A percentile compares a stretch with the other conserved stretches of the same genome.
phyloP scores from a whole-genome alignment of 23 tunicate genomes.

The Halocynthia roretzi region DNA sequence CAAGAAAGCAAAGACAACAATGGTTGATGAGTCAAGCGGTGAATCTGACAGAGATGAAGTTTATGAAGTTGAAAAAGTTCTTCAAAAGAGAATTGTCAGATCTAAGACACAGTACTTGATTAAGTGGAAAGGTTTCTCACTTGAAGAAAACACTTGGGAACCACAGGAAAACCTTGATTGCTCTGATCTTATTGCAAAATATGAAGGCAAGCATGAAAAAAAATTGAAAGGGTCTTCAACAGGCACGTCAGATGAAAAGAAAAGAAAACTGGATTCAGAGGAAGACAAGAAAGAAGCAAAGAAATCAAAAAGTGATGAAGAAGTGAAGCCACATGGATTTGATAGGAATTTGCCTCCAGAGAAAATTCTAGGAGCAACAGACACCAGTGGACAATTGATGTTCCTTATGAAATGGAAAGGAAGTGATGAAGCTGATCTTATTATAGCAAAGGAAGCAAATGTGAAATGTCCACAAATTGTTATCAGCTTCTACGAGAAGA shows the following conservation, averaged over 20 bases:
- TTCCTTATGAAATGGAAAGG: conserved; percentile 90
- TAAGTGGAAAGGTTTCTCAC: conserved; percentile 89
- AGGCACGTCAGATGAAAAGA: conserved; percentile 22
- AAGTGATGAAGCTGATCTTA: conserved; percentile 92
- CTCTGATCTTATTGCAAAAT: conserved; percentile 77
- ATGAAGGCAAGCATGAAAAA: conserved; percentile 39
- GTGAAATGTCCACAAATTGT: conserved; percentile 84
- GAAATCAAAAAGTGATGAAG: conserved; percentile 23
- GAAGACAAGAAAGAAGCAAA: conserved; percentile 2
- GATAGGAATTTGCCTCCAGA: conserved; percentile 74
- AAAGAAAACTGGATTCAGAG: conserved; percentile 3
- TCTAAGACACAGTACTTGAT: conserved; percentile 85
- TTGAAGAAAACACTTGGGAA: conserved; percentile 92
- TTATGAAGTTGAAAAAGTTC: conserved; percentile 89
- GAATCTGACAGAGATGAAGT: conserved; percentile 56
- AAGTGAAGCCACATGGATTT: conserved; percentile 62
- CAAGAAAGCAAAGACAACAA: conserved; percentile 1
- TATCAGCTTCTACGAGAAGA: conserved; percentile 83
- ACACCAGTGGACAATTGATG: conserved; percentile 80
- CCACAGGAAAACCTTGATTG: conserved; percentile 95
- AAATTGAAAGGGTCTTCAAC: conserved; percentile 19
- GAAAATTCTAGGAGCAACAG: conserved; percentile 91
- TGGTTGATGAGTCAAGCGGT: conserved; percentile 14
- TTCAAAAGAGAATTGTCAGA: conserved; percentile 55
- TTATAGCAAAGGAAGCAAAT: conserved; percentile 79